These are phyloP conservation scores for Cryptotis parvus DNA, from an alignment of 2,113 vertebrate genomes.

Conservation along the genomic window DNA sequence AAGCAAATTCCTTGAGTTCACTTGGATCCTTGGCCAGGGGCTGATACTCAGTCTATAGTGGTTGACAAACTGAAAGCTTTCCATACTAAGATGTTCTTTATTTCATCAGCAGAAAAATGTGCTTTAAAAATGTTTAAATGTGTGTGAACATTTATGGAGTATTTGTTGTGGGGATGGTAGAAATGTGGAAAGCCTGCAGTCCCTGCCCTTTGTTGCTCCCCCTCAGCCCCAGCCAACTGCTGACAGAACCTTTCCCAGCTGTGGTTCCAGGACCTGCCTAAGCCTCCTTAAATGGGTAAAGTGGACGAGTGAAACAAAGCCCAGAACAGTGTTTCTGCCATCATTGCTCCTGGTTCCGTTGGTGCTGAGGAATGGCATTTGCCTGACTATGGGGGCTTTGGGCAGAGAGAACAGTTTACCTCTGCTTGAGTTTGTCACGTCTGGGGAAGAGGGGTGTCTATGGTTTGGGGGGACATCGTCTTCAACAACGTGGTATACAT, in stretches of 20 bases:
- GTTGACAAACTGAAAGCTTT: not conserved
- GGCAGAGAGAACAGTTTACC: conserved; percentile 51
- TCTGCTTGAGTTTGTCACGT: conserved; percentile 40
- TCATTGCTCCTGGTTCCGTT: not conserved
- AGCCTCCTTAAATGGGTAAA: not conserved
- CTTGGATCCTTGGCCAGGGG: not conserved
- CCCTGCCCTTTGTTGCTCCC: no score
- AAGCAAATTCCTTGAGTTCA: not conserved
- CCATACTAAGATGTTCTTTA: not conserved
- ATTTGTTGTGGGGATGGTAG: not conserved
- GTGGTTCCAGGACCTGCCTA: not conserved
- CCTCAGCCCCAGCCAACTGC: not conserved
- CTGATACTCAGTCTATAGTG: not conserved
- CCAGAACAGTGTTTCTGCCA: not conserved
- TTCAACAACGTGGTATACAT: conserved; percentile 53
- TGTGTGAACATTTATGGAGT: not conserved
- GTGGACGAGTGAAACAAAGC: not conserved
- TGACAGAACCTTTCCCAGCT: not conserved
- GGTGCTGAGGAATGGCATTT: conserved; percentile 14
- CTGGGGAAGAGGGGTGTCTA: conserved; percentile 72
- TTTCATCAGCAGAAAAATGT: no score
- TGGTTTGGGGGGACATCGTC: conserved; percentile 61
- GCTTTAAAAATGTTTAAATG: no score
- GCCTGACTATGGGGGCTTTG: conserved; percentile 60
- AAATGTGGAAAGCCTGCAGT: rapidly evolving